Percentiles rank a stretch among this genome's conserved stretches.
Conservation (phyloP, 2,888 invertebrate species). For the Dryocosmus kuriphilus region DNA sequence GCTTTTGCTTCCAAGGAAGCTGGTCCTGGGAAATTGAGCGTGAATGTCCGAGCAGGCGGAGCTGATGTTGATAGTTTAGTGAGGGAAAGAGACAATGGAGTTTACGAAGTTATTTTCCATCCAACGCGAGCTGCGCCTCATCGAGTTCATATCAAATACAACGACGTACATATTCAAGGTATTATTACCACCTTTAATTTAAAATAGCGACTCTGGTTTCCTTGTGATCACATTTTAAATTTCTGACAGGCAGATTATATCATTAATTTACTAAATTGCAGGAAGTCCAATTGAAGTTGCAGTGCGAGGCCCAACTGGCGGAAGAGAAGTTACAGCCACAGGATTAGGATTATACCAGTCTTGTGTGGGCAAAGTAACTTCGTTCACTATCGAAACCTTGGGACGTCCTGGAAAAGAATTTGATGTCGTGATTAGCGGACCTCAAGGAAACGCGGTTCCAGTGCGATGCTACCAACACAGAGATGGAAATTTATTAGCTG, state of each 20-base stretch:
- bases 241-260: no score
- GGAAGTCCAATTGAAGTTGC: slow-evolving; percentile 81
- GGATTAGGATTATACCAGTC: slow-evolving; percentile 93
- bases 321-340: slow-evolving; percentile 87
- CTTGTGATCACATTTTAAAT: background rate
- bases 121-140: slow-evolving; percentile 93
- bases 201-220: no score
- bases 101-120: slow-evolving; percentile 92
- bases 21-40: slow-evolving; percentile 90
- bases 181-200: slow-evolving; percentile 48
- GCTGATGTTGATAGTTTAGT: slow-evolving; percentile 90
- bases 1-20: slow-evolving; percentile 87
- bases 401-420: slow-evolving; percentile 92
- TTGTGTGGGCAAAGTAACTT: slow-evolving; percentile 88
- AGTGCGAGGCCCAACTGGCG: slow-evolving; percentile 83
- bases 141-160: slow-evolving; percentile 90
- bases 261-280: slow-evolving; percentile 53
- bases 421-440: slow-evolving; percentile 93
- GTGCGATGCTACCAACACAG: slow-evolving; percentile 97
- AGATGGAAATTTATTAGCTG: slow-evolving; percentile 95
- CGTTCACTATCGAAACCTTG: slow-evolving; percentile 93
- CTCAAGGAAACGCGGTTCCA: slow-evolving; percentile 88
- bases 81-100: slow-evolving; percentile 84
- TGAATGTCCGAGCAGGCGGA: slow-evolving; percentile 89
- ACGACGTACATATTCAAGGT: slow-evolving; percentile 87